A percentile compares a stretch with the other conserved stretches of the same genome.
phyloP scores from a whole-genome alignment of 1,140 invertebrate genomes.

The Cyclargus thomasi region DNA sequence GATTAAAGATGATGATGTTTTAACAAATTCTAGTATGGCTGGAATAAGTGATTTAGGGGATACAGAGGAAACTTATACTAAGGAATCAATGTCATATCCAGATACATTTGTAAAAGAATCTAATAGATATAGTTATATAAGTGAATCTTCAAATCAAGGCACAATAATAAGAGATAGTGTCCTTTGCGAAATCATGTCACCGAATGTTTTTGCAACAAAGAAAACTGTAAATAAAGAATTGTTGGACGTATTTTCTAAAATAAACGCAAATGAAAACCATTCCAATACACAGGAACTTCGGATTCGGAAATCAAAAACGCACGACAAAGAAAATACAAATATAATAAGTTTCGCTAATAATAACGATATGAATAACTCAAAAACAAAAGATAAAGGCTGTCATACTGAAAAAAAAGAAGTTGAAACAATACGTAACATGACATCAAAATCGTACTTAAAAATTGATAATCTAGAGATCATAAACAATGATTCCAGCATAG shows the following conservation, averaged over 20 bases:
- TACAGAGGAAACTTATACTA: no score
- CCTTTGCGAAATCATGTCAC: no score
- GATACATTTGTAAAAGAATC: no score
- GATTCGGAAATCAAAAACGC: neutral
- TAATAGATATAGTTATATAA: no score
- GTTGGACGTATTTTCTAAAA: no score
- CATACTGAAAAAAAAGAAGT: neutral
- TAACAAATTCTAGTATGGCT: neutral
- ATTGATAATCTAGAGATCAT: neutral
- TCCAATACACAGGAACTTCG: neutral
- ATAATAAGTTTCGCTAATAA: neutral
- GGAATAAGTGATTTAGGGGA: no score
- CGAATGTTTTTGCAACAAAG: no score
- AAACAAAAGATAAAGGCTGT: neutral
- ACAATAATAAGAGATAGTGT: no score
- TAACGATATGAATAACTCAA: neutral
- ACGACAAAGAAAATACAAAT: neutral
- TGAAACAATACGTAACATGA: neutral
- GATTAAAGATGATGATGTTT: neutral
- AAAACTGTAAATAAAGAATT: no score
- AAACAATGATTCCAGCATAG: neutral
- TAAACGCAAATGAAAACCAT: no score
- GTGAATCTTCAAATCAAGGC: no score
- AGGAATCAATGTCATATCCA: no score
- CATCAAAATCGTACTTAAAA: neutral